These are phyloP conservation scores for Apodemus speciosus DNA, from an alignment of 2,113 vertebrate genomes.

Conservation along the genomic window DNA sequence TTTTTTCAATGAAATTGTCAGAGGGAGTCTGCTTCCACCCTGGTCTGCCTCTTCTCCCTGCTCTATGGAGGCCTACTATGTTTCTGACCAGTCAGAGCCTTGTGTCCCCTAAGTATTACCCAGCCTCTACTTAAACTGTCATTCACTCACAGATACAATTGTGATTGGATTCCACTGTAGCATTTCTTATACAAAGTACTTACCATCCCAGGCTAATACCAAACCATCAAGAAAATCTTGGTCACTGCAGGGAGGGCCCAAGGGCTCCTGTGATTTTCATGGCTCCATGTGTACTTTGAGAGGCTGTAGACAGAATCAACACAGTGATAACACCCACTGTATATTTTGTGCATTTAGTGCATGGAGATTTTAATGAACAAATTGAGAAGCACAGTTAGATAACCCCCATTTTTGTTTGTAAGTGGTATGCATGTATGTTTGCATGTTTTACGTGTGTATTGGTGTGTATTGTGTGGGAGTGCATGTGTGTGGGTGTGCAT, in stretches of 20 bases:
- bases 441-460: background rate
- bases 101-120: slow-evolving; percentile 82
- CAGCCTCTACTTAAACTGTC: slow-evolving; percentile 89
- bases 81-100: slow-evolving; percentile 80
- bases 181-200: slow-evolving; percentile 39
- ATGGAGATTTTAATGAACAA: background rate
- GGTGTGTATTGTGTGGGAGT: too few species aligned
- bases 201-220: background rate
- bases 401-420: background rate
- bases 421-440: background rate
- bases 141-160: slow-evolving; percentile 88
- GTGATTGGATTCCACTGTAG: slow-evolving; percentile 52
- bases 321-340: background rate
- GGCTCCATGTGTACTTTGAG: background rate
- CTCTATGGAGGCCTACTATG: slow-evolving; percentile 71
- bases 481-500: background rate
- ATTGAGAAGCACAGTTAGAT: background rate
- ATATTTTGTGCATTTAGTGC: background rate
- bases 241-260: background rate
- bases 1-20: slow-evolving; percentile 78
- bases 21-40: slow-evolving; percentile 38
- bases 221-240: background rate
- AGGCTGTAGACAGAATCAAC: background rate
- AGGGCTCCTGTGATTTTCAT: background rate
- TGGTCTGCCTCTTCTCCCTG: slow-evolving; percentile 57